These are phyloP conservation scores for Aelia acuminata DNA, from an alignment of 2,888 invertebrate genomes.

Conservation along the genomic window DNA sequence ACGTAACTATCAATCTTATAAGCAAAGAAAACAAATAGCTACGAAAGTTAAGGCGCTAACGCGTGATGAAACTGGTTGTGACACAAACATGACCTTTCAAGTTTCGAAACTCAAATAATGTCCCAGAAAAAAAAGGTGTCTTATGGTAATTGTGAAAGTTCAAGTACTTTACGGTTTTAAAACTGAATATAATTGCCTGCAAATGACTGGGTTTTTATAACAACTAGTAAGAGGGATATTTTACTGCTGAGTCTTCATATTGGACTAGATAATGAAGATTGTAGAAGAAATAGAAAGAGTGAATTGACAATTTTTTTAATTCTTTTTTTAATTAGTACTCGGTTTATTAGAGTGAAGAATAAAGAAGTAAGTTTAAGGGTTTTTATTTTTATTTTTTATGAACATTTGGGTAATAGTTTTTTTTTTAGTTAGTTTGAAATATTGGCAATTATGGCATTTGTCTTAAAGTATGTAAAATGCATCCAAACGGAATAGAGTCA, in stretches of 20 bases:
- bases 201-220: neutral
- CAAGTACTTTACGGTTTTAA: neutral
- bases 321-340: too few relatives aligned
- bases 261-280: neutral
- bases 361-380: too few relatives aligned
- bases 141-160: neutral
- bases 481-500: too few relatives aligned
- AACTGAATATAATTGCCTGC: neutral
- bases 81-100: slow-evolving; percentile 7
- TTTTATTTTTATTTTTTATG: too few relatives aligned
- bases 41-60: neutral
- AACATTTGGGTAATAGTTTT: too few relatives aligned
- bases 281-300: neutral
- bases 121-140: neutral
- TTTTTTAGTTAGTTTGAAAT: too few relatives aligned
- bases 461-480: too few relatives aligned
- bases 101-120: slow-evolving; percentile 6
- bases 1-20: neutral
- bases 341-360: too few relatives aligned
- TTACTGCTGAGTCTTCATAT: neutral
- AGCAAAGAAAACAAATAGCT: neutral
- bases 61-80: neutral
- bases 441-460: too few relatives aligned
- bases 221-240: neutral
- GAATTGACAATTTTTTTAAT: neutral